A percentile compares a stretch with the other conserved stretches of the same genome.
Evolutionary conservation across 2,888 invertebrate species (phyloP).

Genomic region (Acrobasis consociella): DNA sequence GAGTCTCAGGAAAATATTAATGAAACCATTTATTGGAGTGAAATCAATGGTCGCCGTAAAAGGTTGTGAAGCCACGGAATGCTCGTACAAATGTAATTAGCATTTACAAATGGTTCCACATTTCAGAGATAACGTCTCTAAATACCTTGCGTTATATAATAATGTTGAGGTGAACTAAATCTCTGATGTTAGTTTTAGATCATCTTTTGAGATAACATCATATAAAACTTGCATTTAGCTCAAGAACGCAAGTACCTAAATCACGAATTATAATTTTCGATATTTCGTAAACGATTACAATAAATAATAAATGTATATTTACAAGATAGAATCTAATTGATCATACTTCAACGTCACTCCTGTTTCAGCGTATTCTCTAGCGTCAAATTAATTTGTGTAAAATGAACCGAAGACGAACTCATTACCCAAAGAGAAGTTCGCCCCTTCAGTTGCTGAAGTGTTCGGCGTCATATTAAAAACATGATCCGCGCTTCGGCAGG

Average conservation of each 20-base stretch:
- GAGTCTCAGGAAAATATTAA: background rate
- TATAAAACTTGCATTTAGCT: background rate
- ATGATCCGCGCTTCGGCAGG: conserved; percentile 13
- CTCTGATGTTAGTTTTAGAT: background rate
- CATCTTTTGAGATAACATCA: background rate
- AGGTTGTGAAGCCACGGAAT: background rate
- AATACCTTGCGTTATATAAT: background rate
- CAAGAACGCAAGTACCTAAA: background rate
- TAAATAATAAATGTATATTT: too few species aligned
- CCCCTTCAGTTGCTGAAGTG: background rate
- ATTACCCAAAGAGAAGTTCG: background rate
- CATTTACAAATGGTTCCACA: conserved; percentile 6
- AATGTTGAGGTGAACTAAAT: background rate
- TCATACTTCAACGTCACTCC: background rate
- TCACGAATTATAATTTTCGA: background rate
- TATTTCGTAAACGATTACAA: too few species aligned
- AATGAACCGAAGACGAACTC: conserved; percentile 11
- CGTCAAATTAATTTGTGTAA: conserved; percentile 7
- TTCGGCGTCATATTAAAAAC: conserved; percentile 23
- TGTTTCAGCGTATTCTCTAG: background rate
- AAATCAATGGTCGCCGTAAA: conserved; percentile 2
- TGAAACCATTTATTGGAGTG: conserved; percentile 1
- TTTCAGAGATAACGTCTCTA: background rate
- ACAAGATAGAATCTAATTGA: too few species aligned
- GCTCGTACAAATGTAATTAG: conserved; percentile 3